phyloP scores from a whole-genome alignment of 2,797 vertebrate species.

The Enteromius mattozi region DNA sequence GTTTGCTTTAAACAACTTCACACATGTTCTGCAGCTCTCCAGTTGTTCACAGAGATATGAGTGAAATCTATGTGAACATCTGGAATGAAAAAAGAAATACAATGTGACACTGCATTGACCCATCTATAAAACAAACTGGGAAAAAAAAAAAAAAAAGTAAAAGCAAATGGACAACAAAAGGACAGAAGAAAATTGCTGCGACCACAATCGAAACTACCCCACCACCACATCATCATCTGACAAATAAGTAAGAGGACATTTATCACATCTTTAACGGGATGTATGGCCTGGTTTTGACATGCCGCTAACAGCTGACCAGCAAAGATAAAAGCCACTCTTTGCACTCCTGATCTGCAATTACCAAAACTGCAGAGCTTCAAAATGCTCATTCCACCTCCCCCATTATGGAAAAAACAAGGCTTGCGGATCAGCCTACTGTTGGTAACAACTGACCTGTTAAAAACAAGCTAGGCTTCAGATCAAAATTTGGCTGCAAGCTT shows the following conservation, averaged over 20 bases:
- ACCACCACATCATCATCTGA: background rate
- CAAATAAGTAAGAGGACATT: background rate
- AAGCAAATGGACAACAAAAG: background rate
- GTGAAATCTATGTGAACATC: background rate
- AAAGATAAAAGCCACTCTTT: slow-evolving; percentile 52
- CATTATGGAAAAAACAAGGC: slow-evolving; percentile 49
- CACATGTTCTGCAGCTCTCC: background rate
- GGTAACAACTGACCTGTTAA: slow-evolving; percentile 59
- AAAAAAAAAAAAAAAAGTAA: background rate
- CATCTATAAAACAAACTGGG: background rate
- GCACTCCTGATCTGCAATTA: slow-evolving; percentile 50
- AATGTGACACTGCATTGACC: background rate
- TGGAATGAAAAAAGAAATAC: too few relatives aligned
- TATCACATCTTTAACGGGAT: slow-evolving; percentile 25
- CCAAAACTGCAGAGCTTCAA: slow-evolving; percentile 40
- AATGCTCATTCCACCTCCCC: slow-evolving; percentile 53
- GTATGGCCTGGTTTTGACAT: slow-evolving; percentile 36
- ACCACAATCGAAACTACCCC: background rate
- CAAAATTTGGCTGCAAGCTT: slow-evolving; percentile 57
- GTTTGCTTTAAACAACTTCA: slow-evolving; percentile 11
- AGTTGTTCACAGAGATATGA: background rate
- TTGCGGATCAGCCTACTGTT: slow-evolving; percentile 31
- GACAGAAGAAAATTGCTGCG: background rate
- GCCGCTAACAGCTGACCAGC: slow-evolving; percentile 44
- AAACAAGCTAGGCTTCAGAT: slow-evolving; percentile 59